Conservation (phyloP, 2,797 vertebrate genomes). For the Poeciliopsis turneri region DNA sequence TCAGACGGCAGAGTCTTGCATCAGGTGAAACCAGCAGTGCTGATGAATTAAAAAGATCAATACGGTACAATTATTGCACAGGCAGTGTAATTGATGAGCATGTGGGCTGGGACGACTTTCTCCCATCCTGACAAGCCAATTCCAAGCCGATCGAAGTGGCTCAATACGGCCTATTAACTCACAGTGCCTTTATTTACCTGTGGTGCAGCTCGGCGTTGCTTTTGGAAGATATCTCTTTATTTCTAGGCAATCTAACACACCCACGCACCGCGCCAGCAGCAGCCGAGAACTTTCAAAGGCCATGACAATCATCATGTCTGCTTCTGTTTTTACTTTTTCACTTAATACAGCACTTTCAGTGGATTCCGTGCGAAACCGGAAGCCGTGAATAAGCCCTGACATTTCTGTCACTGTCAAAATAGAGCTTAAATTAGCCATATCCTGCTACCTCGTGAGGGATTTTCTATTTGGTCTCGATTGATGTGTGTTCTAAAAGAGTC, state of each 20-base stretch:
- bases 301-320: constrained; percentile 11
- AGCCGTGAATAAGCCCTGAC: constrained; percentile 30
- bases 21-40: constrained; percentile 59
- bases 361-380: constrained; percentile 18
- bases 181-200: constrained; percentile 56
- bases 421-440: constrained; percentile 35
- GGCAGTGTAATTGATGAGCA: constrained; percentile 73
- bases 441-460: constrained; percentile 9
- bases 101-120: constrained; percentile 52
- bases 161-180: constrained; percentile 63
- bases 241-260: constrained; percentile 26
- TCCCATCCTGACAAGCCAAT: constrained; percentile 55
- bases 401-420: constrained; percentile 33
- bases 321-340: constrained; percentile 19
- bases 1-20: constrained; percentile 27
- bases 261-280: not conserved
- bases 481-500: constrained; percentile 39
- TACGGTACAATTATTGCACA: constrained; percentile 72
- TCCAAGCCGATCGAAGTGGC: constrained; percentile 57
- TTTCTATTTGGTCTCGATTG: constrained; percentile 57
- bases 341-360: constrained; percentile 27
- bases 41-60: constrained; percentile 74
- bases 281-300: constrained; percentile 19
- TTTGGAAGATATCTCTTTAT: constrained; percentile 31
- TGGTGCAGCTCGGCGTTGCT: not conserved